phyloP scores from a whole-genome alignment of 2,888 invertebrate genomes.

The Trisateles emortualis region DNA sequence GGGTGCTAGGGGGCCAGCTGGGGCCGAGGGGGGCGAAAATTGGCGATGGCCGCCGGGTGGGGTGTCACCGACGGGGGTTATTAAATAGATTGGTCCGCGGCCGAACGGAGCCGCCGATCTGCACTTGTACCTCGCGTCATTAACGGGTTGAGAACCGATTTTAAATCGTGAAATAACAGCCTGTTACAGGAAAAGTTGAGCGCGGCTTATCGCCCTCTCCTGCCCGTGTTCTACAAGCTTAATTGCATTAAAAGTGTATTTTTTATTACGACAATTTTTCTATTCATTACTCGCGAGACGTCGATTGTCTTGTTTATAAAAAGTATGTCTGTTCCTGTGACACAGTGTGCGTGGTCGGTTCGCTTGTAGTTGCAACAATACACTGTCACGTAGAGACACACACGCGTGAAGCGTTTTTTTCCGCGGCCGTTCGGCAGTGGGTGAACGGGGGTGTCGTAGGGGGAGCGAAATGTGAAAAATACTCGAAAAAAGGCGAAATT shows the following conservation, averaged over 20 bases:
- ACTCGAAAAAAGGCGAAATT: conserved; percentile 87
- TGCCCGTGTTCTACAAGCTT: conserved; percentile 75
- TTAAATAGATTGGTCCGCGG: conserved; percentile 88
- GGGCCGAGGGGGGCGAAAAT: conserved; percentile 78
- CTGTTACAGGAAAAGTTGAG: conserved; percentile 86
- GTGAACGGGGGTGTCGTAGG: conserved; percentile 68
- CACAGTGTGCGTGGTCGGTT: conserved; percentile 24
- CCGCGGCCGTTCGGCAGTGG: conserved; percentile 77
- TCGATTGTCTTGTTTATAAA: conserved; percentile 38
- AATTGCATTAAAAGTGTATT: conserved; percentile 80
- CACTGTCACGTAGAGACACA: conserved; percentile 63
- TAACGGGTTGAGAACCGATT: conserved; percentile 87
- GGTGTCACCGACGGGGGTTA: conserved; percentile 87
- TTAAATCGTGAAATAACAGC: conserved; percentile 86
- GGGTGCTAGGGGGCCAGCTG: conserved; percentile 80
- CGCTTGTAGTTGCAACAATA: conserved; percentile 51
- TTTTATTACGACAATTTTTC: conserved; percentile 61
- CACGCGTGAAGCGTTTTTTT: conserved; percentile 73
- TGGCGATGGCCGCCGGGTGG: conserved; percentile 86
- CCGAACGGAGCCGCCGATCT: conserved; percentile 87
- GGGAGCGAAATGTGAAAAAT: conserved; percentile 86
- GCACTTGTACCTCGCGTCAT: conserved; percentile 87
- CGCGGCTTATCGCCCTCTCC: conserved; percentile 81
- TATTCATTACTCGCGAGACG: conserved; percentile 53
- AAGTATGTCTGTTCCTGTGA: conserved; percentile 18